Evolutionary conservation across 2,797 vertebrate species (phyloP).

Genomic region (Epinephelus malabaricus): DNA sequence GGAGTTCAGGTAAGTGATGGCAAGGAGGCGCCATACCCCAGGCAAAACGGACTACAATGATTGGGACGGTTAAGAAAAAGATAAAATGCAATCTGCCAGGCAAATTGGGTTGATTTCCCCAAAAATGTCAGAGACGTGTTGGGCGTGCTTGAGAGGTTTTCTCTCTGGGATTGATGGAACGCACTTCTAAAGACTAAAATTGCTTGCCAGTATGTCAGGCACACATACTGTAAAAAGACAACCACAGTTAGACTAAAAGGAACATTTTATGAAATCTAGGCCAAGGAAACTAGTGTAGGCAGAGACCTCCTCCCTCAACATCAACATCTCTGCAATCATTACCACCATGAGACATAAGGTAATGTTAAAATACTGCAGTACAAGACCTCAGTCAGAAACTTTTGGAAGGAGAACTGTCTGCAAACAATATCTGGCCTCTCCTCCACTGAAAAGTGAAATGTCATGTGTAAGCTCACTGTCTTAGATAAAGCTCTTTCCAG

Average conservation of each 20-base stretch:
- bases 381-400: not conserved
- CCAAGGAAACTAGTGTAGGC: not conserved
- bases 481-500: constrained; percentile 23
- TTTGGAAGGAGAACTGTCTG: constrained; percentile 14
- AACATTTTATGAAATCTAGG: constrained; percentile 30
- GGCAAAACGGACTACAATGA: constrained; percentile 46
- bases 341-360: not conserved
- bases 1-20: constrained; percentile 69
- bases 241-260: not conserved
- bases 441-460: constrained; percentile 31
- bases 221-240: not conserved
- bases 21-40: constrained; percentile 35
- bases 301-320: constrained; percentile 22
- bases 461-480: constrained; percentile 15
- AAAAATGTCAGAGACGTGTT: constrained; percentile 52
- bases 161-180: constrained; percentile 27
- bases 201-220: constrained; percentile 18
- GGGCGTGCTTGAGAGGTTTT: constrained; percentile 7
- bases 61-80: constrained; percentile 40
- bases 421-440: not conserved
- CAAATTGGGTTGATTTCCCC: constrained; percentile 62
- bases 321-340: constrained; percentile 9
- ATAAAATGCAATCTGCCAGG: constrained; percentile 57
- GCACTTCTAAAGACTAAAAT: not conserved
- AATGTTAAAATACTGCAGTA: not conserved